phyloP scores from a whole-genome alignment of 2,797 vertebrate species.

The Leuciscus waleckii region DNA sequence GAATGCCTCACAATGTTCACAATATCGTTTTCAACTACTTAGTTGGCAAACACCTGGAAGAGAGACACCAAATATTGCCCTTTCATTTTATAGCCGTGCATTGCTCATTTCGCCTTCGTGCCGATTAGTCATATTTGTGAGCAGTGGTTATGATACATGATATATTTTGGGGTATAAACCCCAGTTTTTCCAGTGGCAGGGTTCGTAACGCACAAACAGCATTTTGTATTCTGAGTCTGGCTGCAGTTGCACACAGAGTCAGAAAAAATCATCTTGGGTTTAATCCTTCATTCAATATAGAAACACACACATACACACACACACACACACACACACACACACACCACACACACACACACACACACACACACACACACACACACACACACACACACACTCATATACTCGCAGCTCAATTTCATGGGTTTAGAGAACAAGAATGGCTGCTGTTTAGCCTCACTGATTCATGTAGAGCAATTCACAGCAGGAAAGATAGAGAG shows the following conservation, averaged over 20 bases:
- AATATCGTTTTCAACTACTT: neutral
- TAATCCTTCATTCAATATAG: constrained; percentile 12
- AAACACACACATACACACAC: constrained; percentile 11
- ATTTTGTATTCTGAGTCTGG: constrained; percentile 8
- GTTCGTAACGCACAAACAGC: neutral
- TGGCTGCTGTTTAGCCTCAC: constrained; percentile 23
- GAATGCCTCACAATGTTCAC: constrained; percentile 10
- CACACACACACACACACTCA: neutral
- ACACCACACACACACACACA: constrained; percentile 11
- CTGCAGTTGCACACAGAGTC: neutral
- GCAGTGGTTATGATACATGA: neutral
- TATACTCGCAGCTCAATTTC: constrained; percentile 8
- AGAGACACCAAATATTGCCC: neutral
- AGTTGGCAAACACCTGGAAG: neutral
- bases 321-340: constrained; percentile 4
- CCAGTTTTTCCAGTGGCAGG: neutral
- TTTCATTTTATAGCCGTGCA: neutral
- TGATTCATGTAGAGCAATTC: constrained; percentile 46
- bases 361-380: neutral
- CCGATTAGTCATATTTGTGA: neutral
- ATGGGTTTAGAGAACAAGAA: constrained; percentile 34
- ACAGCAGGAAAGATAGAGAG: constrained; percentile 37
- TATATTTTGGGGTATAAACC: neutral
- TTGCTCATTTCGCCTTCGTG: neutral
- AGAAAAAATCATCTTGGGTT: constrained; percentile 12